Conservation (phyloP, 2,888 invertebrate genomes). For the Parnassius apollo region DNA sequence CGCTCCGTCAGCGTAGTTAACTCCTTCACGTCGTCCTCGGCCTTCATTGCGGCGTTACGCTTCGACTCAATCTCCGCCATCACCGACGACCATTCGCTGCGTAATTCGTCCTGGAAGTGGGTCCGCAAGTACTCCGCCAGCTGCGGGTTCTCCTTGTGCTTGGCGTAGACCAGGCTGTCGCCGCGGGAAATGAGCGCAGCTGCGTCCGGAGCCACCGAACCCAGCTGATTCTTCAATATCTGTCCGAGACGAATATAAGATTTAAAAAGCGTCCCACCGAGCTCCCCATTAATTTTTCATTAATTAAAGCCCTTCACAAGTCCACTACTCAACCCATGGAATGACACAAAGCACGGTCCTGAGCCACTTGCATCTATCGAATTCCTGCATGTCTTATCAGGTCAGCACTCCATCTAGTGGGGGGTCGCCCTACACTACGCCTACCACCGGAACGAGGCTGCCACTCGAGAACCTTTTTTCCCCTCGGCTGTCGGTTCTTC, state of each 20-base stretch:
- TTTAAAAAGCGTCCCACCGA: no score
- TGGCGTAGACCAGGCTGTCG: conserved; percentile 86
- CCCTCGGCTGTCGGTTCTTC: no score
- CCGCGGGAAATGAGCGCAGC: conserved; percentile 89
- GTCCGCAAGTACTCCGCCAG: conserved; percentile 81
- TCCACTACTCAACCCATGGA: no score
- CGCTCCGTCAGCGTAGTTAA: conserved; percentile 62
- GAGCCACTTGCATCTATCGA: no score
- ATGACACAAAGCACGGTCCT: no score
- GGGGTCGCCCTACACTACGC: no score
- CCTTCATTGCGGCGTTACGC: conserved; percentile 73
- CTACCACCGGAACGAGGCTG: no score
- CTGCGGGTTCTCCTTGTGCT: conserved; percentile 79
- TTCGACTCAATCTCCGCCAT: conserved; percentile 82
- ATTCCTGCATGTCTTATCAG: no score
- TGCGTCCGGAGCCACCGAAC: conserved; percentile 86
- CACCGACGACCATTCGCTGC: conserved; percentile 83
- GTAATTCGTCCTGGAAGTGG: conserved; percentile 80
- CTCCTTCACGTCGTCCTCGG: conserved; percentile 79
- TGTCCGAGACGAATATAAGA: conserved; percentile 37
- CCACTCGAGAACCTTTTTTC: no score
- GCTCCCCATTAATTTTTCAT: no score
- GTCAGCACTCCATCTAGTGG: no score
- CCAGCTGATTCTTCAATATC: conserved; percentile 83
- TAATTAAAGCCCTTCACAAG: no score